These are phyloP conservation scores for Lochmaea crataegi DNA, from an alignment of 2,888 invertebrate species.

Conservation along the genomic window DNA sequence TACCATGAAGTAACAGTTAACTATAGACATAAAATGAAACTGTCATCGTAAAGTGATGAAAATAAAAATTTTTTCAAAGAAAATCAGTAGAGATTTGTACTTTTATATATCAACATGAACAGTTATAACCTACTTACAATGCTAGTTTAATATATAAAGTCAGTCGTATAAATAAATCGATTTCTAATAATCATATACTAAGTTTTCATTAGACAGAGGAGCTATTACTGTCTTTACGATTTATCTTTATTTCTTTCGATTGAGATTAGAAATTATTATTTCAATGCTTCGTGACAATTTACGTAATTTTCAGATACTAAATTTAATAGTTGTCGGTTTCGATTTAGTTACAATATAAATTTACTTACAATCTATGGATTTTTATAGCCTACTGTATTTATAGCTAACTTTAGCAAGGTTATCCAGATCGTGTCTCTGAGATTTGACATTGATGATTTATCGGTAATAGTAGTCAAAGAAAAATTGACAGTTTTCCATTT, in stretches of 20 bases:
- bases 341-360: not conserved
- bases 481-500: too few species aligned
- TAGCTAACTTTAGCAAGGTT: not conserved
- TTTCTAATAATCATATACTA: slow-evolving; percentile 16
- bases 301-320: slow-evolving; percentile 11
- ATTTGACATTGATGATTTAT: too few species aligned
- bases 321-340: not conserved
- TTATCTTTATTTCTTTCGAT: slow-evolving; percentile 26
- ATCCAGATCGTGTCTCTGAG: too few species aligned
- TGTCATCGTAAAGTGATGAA: not conserved
- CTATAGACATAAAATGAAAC: not conserved
- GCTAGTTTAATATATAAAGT: not conserved
- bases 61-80: slow-evolving; percentile 1
- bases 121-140: slow-evolving; percentile 10
- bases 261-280: slow-evolving; percentile 32
- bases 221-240: slow-evolving; percentile 24
- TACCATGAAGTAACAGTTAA: not conserved
- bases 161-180: slow-evolving; percentile 15
- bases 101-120: not conserved
- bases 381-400: not conserved
- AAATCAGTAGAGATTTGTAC: not conserved
- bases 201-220: slow-evolving; percentile 17
- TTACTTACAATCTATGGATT: not conserved
- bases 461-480: too few species aligned
- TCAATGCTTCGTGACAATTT: slow-evolving; percentile 25